Base-by-base conservation (phyloP, 2,888 invertebrate species). In the Sericinus montela region DNA sequence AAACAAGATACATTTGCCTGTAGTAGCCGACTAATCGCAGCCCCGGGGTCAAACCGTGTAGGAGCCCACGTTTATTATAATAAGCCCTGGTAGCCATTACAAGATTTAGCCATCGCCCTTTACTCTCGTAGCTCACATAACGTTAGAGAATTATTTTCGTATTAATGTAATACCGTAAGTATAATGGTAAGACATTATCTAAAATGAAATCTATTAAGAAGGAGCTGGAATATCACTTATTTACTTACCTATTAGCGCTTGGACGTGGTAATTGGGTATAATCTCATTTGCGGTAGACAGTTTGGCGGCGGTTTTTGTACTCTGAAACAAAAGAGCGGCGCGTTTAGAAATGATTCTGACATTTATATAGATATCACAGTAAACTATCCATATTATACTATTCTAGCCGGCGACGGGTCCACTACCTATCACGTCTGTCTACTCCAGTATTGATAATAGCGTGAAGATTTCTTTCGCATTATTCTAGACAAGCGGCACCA, bases 251-350 rank as follows among this genome's bases (percentile, higher is more conserved):
- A 86, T 87, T 80, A 87, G 81, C 86, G 88, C 85, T 82, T 84
- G 74, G 78, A 86, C 75, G 83, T 86, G 85, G 77, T 80, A 81
- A 68, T 75, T 79, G 66, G 68, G 72, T 72, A 80, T 74, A 75
- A 87, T 80, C 75, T 87, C 88, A 88, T 87, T 87, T 76, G 88
- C 84, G 86, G 87, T 88, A 85, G 87, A 81, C 87, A 88, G 88
- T 76, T 87, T 88, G 87, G 82, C 88, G 86, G 84, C 80, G 81
- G 74, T 71, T 67, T 66, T 67, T 53, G 58, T 67, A 81, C 77
- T 72, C 87, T 88, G 81, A 5, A 85, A 72, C 47, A 60, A 62
- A 71, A 65, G 56, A 40, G 44, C 23, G 38, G 36, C 23, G n/a
- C n/a, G n/a, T n/a, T n/a, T n/a, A n/a, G n/a, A n/a, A n/a, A n/a